Conservation (phyloP, 2,113 vertebrate genomes). For the Lasiurus cinereus region DNA sequence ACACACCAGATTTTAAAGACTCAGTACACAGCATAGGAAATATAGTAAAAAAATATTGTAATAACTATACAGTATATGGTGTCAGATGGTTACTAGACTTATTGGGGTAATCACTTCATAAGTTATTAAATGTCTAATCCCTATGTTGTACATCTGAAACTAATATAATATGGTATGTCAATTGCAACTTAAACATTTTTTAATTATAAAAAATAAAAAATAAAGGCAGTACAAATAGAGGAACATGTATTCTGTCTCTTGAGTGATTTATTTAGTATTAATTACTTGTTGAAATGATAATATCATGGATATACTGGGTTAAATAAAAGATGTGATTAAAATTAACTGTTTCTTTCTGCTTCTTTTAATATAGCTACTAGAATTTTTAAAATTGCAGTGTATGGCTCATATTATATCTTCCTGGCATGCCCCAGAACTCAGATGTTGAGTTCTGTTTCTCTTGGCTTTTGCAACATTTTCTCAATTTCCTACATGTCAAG, state of each 20-base stretch:
- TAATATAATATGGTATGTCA: background rate
- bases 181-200: background rate
- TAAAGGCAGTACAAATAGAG: background rate
- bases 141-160: background rate
- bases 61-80: background rate
- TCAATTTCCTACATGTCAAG: background rate
- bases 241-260: background rate
- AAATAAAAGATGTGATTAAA: background rate
- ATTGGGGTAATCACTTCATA: accelerated
- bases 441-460: background rate
- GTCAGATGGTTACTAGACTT: background rate
- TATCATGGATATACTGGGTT: background rate
- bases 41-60: too few relatives aligned
- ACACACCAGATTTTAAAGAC: background rate
- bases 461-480: background rate
- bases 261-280: background rate
- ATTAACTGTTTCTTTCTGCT: background rate
- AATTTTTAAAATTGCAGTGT: background rate
- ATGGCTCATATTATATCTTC: background rate
- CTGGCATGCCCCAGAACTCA: background rate
- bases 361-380: background rate
- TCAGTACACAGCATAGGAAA: too few relatives aligned
- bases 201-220: background rate
- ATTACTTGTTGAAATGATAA: background rate
- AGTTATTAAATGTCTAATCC: background rate